These are phyloP conservation scores for Xanthia icteritia DNA, from an alignment of 2,888 invertebrate species.

Conservation along the genomic window DNA sequence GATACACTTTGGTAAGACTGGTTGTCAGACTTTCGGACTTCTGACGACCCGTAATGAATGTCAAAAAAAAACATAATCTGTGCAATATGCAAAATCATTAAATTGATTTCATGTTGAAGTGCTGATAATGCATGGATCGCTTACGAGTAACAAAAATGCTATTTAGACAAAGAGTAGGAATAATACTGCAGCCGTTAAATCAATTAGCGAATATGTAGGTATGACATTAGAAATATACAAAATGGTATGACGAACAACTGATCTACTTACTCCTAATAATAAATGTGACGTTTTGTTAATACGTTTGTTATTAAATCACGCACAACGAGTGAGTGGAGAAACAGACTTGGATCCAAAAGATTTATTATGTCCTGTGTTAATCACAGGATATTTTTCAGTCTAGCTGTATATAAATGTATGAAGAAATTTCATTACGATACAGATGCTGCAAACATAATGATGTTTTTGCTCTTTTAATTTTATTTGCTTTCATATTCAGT, in stretches of 20 bases:
- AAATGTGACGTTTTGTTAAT: not conserved
- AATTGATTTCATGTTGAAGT: not conserved
- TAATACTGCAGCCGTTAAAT: not conserved
- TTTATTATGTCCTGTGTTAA: not conserved
- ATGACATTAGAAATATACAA: not conserved
- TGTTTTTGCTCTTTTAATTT: slow-evolving; percentile 6
- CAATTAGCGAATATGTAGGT: not conserved
- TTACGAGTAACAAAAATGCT: not conserved
- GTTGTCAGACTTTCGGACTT: too few species aligned
- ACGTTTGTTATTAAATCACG: not conserved
- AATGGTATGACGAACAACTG: not conserved
- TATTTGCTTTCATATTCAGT: not conserved
- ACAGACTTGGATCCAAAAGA: not conserved
- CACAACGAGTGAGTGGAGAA: not conserved
- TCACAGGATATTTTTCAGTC: not conserved
- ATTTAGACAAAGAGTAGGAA: not conserved
- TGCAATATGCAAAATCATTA: too few species aligned
- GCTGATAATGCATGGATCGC: not conserved
- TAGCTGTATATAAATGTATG: not conserved
- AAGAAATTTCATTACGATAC: not conserved
- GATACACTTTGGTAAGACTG: too few species aligned
- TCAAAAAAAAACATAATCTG: too few species aligned
- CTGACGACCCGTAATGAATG: too few species aligned
- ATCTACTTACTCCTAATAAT: not conserved
- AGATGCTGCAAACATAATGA: not conserved